Evolutionary conservation across 2,888 invertebrate genomes (phyloP).

Genomic region (Leptopilina drosophilae): DNA sequence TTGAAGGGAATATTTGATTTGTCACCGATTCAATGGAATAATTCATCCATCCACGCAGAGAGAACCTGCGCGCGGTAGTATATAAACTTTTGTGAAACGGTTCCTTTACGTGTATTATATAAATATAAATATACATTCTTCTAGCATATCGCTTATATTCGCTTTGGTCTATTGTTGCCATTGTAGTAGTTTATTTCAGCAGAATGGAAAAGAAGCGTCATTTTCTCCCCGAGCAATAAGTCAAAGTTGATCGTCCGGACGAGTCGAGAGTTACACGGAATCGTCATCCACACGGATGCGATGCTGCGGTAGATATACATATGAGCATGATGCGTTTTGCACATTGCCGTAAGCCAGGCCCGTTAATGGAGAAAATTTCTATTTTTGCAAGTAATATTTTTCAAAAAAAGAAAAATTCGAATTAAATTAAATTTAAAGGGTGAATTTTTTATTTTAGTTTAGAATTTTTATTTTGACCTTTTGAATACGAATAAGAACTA

Average conservation of each 20-base stretch:
- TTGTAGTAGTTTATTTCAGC: constrained; percentile 16
- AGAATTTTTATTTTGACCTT: no score
- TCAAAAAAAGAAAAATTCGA: no score
- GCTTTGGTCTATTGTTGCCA: constrained; percentile 31
- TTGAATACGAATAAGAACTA: no score
- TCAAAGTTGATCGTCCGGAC: constrained; percentile 24
- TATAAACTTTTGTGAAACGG: constrained; percentile 16
- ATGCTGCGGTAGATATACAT: constrained; percentile 33
- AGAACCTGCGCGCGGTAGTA: neutral
- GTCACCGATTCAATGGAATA: constrained; percentile 27
- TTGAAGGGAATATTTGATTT: constrained; percentile 27
- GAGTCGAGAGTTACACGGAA: constrained; percentile 23
- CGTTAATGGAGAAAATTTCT: no score
- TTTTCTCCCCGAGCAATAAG: constrained; percentile 19
- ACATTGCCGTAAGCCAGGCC: constrained; percentile 29
- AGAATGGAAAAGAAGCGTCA: constrained; percentile 11
- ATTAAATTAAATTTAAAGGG: no score
- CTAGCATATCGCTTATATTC: neutral
- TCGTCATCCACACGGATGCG: neutral
- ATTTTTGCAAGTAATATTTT: no score
- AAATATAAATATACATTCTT: neutral
- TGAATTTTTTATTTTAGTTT: no score
- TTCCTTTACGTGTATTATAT: neutral
- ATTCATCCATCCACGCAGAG: constrained; percentile 9
- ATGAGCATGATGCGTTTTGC: constrained; percentile 52